These are phyloP conservation scores for Ochotona princeps DNA, from an alignment of 2,113 vertebrate genomes.

Conservation along the genomic window DNA sequence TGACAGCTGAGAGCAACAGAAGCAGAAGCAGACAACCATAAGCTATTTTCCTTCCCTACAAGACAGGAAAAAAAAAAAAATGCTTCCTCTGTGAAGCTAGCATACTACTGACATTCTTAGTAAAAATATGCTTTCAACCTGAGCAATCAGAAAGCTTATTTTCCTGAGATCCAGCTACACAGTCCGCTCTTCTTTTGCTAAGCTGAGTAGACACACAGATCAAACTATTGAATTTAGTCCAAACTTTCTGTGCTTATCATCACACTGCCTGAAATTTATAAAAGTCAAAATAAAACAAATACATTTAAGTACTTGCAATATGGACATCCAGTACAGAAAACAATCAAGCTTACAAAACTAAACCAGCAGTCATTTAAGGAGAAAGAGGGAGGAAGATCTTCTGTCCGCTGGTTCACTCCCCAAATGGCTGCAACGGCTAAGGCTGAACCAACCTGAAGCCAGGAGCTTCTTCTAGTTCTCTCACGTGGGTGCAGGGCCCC, in stretches of 20 bases:
- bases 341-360: conserved; percentile 43
- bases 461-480: too few species aligned
- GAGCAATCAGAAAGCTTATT: conserved; percentile 47
- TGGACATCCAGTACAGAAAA: conserved; percentile 28
- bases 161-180: conserved; percentile 5
- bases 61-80: conserved; percentile 23
- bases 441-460: too few species aligned
- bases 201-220: not conserved
- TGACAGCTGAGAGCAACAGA: conserved; percentile 45
- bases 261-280: conserved; percentile 20
- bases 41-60: conserved; percentile 39
- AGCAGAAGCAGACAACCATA: conserved; percentile 52
- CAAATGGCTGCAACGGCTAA: too few species aligned
- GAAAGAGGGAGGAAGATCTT: too few species aligned
- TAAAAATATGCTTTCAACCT: conserved; percentile 34
- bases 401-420: too few species aligned
- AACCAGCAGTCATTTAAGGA: not conserved
- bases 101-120: conserved; percentile 23
- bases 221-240: not conserved
- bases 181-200: not conserved
- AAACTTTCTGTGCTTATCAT: conserved; percentile 43
- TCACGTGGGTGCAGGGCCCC: too few species aligned
- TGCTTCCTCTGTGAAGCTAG: conserved; percentile 4
- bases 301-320: conserved; percentile 16
- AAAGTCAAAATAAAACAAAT: conserved; percentile 37